Base-by-base conservation (phyloP, 2,888 invertebrate species). In the Idaea aversata region DNA sequence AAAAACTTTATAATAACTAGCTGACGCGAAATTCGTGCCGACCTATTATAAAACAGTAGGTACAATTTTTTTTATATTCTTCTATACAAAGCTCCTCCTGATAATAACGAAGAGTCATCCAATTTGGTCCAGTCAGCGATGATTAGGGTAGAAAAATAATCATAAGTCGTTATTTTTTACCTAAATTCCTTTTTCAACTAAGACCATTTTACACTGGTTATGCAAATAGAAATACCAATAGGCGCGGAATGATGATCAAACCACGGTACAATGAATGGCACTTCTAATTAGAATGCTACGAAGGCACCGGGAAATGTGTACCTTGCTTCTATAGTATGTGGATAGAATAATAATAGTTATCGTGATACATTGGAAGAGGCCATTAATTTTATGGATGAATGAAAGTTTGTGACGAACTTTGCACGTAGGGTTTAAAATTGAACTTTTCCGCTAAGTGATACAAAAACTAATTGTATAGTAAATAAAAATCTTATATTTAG, bases 221-320 rank as follows among this genome's bases (percentile, higher is more conserved):
- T 75, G 66, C 59, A 69, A 72, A 80, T 80, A 63, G 59, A 64
- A 66, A 68, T 25, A 47, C 7, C 13, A 13, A 77, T 69, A 75
- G 67, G 59, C 6, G 63, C 34, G 60, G 78, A 79, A 78, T 80
- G 63, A 64, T 73, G 67, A 72, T 72, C 71, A 62, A 65, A 65
- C 34, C 0, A 68, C 4, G 58, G 66, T 70, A 73, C 76, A 70
- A 71, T 75, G 38, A 61, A 16, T 61, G 16, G 61, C 16, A 16
- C 15, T 64, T 25, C 36, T 59, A 70, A 74, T 74, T 70, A 67
- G 67, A 69, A 74, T 74, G 66, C 74, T 57, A 62, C 61, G 63
- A n/a, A 63, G 59, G 64, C 66, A 34, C 38, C 63, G 72, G 71
- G 71, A 72, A 72, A 74, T 74, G 74, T 74, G 3, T 2, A 58